Base-by-base conservation (phyloP, 2,888 invertebrate genomes). In the Athalia cordata region DNA sequence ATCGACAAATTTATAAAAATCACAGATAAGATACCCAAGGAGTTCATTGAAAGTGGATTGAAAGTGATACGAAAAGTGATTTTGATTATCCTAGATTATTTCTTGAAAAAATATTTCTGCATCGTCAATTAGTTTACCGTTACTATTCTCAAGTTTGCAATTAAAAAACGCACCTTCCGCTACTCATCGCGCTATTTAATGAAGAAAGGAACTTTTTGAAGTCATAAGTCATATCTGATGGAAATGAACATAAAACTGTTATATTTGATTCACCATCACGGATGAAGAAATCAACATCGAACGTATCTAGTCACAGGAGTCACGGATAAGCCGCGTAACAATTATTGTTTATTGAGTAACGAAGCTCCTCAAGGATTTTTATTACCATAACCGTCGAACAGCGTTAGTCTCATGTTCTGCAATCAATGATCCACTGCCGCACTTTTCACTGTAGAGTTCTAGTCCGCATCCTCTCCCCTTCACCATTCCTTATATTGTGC, bases 401-500 rank as follows among this genome's bases (percentile, higher is more conserved):
- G 59, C 13, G 13, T 15, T 1, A 59, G 59, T 59, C 72, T 72
- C 59, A 47, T 59, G 52, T 72, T 72, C 72, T 47, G 47, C 72
- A 59, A 59, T 57, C 57, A 47, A 59, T 59, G 45, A 59, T 59
- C 15, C 55, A 43, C 57, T 13, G 8, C 57, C 11, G 45, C 72
- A n/a, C 45, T 9, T 72, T 59, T 59, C 47, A 6, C 45, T 72
- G 43, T 15, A 72, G 47, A 59, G 43, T 55, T 68, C 55, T 50
- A 52, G 5, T 59, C 47, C 59, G 5, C 15, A 45, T 72, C 72
- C 72, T 43, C 5, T 45, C 43, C 9, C 29, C 1, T 29, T 29
- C 15, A 59, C 15, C 72, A 13, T 59, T n/a, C 47, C 13, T 72
- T 8, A 59, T 29, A 29, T 29, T 2, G 29, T 29, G 72, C 59